Percentiles rank a stretch among this genome's conserved stretches.
Evolutionary conservation across 1,140 invertebrate genomes (phyloP).

Genomic region (Saccostrea glomerata): DNA sequence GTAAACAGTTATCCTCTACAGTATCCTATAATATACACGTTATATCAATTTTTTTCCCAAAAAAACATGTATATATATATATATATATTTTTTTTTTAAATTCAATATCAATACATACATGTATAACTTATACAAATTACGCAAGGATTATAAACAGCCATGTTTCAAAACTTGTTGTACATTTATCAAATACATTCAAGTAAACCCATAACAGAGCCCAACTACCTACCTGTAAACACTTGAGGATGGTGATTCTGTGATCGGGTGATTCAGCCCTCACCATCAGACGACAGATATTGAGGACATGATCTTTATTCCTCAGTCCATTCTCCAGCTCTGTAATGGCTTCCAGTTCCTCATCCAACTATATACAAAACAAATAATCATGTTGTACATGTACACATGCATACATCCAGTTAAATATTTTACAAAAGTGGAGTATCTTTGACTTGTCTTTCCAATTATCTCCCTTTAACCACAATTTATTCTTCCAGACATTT

Average conservation of each 20-base stretch:
- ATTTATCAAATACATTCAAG: too few species aligned
- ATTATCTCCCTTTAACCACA: conserved; percentile 31
- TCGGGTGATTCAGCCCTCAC: conserved; percentile 91
- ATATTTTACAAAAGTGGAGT: background rate
- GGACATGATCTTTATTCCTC: conserved; percentile 92
- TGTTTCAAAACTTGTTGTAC: too few species aligned
- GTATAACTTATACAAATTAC: background rate
- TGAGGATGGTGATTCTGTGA: conserved; percentile 84
- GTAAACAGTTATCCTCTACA: conserved; percentile 79
- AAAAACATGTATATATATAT: too few species aligned
- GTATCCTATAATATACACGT: conserved; percentile 72
- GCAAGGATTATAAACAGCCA: background rate
- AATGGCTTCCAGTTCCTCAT: conserved; percentile 77
- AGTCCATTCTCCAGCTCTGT: conserved; percentile 83
- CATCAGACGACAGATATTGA: conserved; percentile 93
- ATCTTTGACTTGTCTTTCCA: too few species aligned
- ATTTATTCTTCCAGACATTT: background rate
- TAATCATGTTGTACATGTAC: background rate
- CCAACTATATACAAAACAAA: conserved; percentile 68
- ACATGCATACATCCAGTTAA: background rate
- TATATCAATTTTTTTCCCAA: background rate
- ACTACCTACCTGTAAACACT: conserved; percentile 84
- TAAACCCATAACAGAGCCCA: background rate
- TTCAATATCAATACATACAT: background rate
- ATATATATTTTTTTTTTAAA: background rate